Evolutionary conservation across 1,140 invertebrate species (phyloP).

Genomic region (Drosophila baimaii): DNA sequence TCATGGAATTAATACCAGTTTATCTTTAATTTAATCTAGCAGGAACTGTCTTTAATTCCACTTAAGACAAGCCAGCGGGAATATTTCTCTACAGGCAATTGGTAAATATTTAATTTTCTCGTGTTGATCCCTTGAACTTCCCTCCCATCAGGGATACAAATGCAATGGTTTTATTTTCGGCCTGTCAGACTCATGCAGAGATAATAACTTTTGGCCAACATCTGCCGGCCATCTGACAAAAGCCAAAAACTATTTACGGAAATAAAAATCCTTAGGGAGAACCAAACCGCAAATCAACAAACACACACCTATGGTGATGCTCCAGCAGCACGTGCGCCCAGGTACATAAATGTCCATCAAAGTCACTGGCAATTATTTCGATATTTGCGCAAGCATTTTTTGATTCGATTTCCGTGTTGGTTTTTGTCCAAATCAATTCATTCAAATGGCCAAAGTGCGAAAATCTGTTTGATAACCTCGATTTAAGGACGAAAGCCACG

Average conservation of each 20-base stretch:
- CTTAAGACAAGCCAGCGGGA: neutral
- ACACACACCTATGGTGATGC: neutral
- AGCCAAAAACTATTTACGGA: conserved; percentile 32
- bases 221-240: conserved; percentile 6
- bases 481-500: conserved; percentile 32
- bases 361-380: conserved; percentile 42
- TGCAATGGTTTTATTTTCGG: neutral
- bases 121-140: neutral
- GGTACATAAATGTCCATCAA: conserved; percentile 51
- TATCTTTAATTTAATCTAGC: neutral
- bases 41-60: neutral
- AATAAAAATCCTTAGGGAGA: conserved; percentile 21
- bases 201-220: conserved; percentile 29
- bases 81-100: neutral
- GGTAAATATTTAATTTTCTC: neutral
- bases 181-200: conserved; percentile 14
- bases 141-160: neutral
- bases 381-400: conserved; percentile 42
- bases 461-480: conserved; percentile 59
- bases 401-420: conserved; percentile 42
- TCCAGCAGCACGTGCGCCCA: conserved; percentile 28
- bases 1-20: neutral
- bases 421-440: conserved; percentile 48
- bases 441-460: conserved; percentile 46
- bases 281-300: conserved; percentile 36